phyloP scores from a whole-genome alignment of 2,113 vertebrate genomes.

The Tautogolabrus adspersus region DNA sequence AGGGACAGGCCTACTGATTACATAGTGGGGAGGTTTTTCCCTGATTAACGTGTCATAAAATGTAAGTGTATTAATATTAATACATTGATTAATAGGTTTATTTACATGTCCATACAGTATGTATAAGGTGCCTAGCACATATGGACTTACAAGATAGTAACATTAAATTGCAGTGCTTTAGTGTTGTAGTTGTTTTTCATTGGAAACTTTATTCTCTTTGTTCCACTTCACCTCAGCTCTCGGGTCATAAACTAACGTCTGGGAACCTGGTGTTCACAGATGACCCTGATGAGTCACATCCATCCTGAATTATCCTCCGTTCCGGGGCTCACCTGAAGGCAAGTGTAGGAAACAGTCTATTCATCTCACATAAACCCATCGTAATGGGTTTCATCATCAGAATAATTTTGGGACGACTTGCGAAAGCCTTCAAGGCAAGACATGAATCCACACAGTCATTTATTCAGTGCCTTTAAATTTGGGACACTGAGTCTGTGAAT shows the following conservation, averaged over 20 bases:
- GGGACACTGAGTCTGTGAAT: neutral
- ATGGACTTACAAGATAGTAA: too few relatives aligned
- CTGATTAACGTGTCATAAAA: too few relatives aligned
- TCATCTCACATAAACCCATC: conserved; percentile 22
- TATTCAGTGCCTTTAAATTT: neutral
- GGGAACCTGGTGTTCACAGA: neutral
- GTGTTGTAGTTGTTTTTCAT: too few relatives aligned
- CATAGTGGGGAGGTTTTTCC: too few relatives aligned
- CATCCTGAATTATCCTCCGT: conserved; percentile 9
- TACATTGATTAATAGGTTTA: too few relatives aligned
- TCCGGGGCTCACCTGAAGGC: conserved; percentile 1
- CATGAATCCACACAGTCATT: neutral
- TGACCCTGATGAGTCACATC: conserved; percentile 25
- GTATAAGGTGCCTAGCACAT: too few relatives aligned
- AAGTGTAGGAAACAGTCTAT: neutral
- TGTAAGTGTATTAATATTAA: too few relatives aligned
- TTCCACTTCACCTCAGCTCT: neutral
- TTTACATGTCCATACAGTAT: too few relatives aligned
- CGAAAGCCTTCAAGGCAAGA: conserved; percentile 10
- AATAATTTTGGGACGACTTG: neutral
- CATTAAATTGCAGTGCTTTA: too few relatives aligned
- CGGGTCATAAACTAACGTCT: neutral
- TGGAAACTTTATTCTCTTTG: neutral
- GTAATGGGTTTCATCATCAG: conserved; percentile 6
- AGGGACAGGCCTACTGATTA: too few relatives aligned